Evolutionary conservation across 2,888 invertebrate species (phyloP).

Genomic region (Aleiodes testaceus): DNA sequence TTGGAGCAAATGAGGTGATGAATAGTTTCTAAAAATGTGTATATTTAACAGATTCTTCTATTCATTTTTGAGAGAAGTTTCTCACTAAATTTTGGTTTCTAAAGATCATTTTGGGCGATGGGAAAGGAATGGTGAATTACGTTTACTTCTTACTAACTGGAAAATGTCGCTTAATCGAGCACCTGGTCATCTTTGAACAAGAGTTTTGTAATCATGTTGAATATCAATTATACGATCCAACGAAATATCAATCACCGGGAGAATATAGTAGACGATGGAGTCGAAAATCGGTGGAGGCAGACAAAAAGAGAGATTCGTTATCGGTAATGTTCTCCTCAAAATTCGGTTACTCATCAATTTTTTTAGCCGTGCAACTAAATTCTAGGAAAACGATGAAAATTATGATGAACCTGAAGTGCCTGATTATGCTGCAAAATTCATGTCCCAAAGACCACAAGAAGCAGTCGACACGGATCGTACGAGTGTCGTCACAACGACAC

Average conservation of each 20-base stretch:
- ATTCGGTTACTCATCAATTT: no score
- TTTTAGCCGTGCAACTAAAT: background rate
- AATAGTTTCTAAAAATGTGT: background rate
- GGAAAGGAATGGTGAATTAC: slow-evolving; percentile 67
- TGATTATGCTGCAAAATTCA: slow-evolving; percentile 46
- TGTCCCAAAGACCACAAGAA: slow-evolving; percentile 43
- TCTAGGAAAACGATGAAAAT: slow-evolving; percentile 20
- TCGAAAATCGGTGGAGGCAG: slow-evolving; percentile 18
- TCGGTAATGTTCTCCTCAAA: no score
- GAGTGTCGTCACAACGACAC: slow-evolving; percentile 63
- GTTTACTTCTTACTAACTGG: slow-evolving; percentile 78
- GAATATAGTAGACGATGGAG: slow-evolving; percentile 30
- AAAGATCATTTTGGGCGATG: slow-evolving; percentile 67
- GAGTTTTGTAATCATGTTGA: slow-evolving; percentile 68
- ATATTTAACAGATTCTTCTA: slow-evolving; percentile 10
- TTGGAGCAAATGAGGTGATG: slow-evolving; percentile 74
- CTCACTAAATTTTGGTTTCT: background rate
- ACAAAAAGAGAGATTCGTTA: background rate
- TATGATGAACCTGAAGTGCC: slow-evolving; percentile 30
- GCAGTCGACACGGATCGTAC: slow-evolving; percentile 57
- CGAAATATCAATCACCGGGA: slow-evolving; percentile 32
- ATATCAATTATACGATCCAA: slow-evolving; percentile 74
- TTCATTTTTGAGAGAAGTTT: background rate
- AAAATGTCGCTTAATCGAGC: slow-evolving; percentile 77
- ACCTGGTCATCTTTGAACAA: slow-evolving; percentile 73